Evolutionary conservation across 2,888 invertebrate genomes (phyloP).

Genomic region (Pterostichus niger): DNA sequence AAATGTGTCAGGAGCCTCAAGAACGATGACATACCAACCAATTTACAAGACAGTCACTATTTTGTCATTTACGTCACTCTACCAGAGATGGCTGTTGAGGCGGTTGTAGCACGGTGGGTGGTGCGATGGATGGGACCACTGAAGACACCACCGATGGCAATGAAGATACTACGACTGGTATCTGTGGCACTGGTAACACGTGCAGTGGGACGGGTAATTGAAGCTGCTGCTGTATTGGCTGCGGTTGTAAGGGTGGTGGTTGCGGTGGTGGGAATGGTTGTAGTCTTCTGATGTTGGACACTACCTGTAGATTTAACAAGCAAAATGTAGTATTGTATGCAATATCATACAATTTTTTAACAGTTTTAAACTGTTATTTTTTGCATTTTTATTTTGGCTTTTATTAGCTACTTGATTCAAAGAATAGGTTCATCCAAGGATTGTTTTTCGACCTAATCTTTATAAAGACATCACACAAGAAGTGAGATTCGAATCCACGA

Average conservation of each 20-base stretch:
- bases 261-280: constrained; percentile 71
- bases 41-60: constrained; percentile 17
- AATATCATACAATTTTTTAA: not conserved
- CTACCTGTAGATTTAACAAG: constrained; percentile 70
- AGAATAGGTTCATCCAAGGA: no score
- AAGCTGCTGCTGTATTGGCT: not conserved
- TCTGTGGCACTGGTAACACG: constrained; percentile 16
- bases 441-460: no score
- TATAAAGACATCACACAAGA: no score
- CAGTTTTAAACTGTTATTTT: no score
- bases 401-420: no score
- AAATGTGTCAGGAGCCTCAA: no score
- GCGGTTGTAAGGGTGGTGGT: constrained; percentile 48
- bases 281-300: constrained; percentile 76
- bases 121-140: constrained; percentile 16
- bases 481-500: no score
- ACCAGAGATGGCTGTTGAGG: constrained; percentile 59
- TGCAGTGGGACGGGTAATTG: constrained; percentile 48
- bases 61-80: constrained; percentile 48
- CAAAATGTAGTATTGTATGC: not conserved
- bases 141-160: constrained; percentile 35
- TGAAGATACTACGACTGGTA: constrained; percentile 34
- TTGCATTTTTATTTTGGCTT: no score
- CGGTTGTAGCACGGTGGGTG: constrained; percentile 32
- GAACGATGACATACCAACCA: constrained; percentile 10